A percentile compares a stretch with the other conserved stretches of the same genome.
phyloP scores from a whole-genome alignment of 2,888 invertebrate genomes.

The Hemithea aestivaria region DNA sequence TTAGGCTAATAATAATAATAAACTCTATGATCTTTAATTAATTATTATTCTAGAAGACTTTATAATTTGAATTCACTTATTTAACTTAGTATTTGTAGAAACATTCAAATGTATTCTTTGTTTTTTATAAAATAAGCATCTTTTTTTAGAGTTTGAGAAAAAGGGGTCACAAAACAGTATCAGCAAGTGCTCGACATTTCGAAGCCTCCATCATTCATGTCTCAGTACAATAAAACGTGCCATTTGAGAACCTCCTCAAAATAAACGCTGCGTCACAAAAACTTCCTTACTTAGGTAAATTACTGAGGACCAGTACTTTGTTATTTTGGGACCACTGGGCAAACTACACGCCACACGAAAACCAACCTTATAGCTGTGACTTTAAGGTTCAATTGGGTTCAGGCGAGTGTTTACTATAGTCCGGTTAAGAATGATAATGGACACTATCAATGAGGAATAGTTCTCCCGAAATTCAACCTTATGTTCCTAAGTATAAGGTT shows the following conservation, averaged over 20 bases:
- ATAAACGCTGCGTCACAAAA: constrained; percentile 41
- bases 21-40: too few relatives aligned
- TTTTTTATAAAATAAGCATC: too few relatives aligned
- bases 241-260: constrained; percentile 21
- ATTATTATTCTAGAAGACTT: too few relatives aligned
- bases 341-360: constrained; percentile 1
- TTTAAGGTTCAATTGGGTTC: constrained; percentile 1
- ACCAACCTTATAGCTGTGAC: constrained; percentile 1
- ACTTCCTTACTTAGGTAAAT: constrained; percentile 31
- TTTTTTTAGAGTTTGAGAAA: too few relatives aligned
- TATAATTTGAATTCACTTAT: too few relatives aligned
- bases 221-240: constrained; percentile 16
- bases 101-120: too few relatives aligned
- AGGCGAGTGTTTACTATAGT: background rate
- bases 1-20: too few relatives aligned
- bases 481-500: background rate
- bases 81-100: too few relatives aligned
- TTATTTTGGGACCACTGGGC: constrained; percentile 33
- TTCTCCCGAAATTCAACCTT: constrained; percentile 9
- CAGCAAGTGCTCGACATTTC: too few relatives aligned
- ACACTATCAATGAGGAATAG: constrained; percentile 6
- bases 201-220: too few relatives aligned
- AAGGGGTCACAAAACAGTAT: too few relatives aligned
- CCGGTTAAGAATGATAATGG: constrained; percentile 15
- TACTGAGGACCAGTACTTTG: constrained; percentile 37